A percentile compares a stretch with the other conserved stretches of the same genome.
phyloP scores from a whole-genome alignment of 2,888 invertebrate species.

The Parnassius orleans region DNA sequence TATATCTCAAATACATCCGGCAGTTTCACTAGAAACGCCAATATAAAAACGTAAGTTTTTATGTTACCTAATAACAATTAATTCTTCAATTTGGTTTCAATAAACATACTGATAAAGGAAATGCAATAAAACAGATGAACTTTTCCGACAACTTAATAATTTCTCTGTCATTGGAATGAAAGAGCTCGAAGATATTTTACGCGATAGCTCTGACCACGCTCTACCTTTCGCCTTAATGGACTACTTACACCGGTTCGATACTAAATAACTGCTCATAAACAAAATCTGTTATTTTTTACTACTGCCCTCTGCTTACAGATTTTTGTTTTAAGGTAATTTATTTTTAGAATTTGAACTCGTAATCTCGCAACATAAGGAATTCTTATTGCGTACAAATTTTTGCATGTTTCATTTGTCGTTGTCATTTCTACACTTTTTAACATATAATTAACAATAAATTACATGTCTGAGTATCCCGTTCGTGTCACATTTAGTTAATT shows the following conservation, averaged over 20 bases:
- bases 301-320: too few relatives aligned
- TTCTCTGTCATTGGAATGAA: neutral
- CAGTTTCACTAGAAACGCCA: too few relatives aligned
- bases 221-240: constrained; percentile 10
- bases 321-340: too few relatives aligned
- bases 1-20: too few relatives aligned
- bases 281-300: constrained; percentile 5
- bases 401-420: constrained; percentile 4
- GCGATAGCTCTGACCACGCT: constrained; percentile 5
- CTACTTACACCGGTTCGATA: neutral
- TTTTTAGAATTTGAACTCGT: too few relatives aligned
- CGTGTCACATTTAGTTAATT: constrained; percentile 17
- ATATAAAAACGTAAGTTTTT: too few relatives aligned
- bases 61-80: too few relatives aligned
- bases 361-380: neutral
- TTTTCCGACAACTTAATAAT: constrained; percentile 2
- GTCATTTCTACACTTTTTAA: neutral
- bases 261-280: neutral
- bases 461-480: neutral
- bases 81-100: too few relatives aligned
- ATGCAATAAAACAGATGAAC: neutral
- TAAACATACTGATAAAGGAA: too few relatives aligned
- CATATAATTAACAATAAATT: constrained; percentile 14
- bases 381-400: neutral
- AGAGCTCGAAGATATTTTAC: constrained; percentile 10